These are phyloP conservation scores for Gandaritis pyraliata DNA, from an alignment of 2,888 invertebrate genomes.

Conservation along the genomic window DNA sequence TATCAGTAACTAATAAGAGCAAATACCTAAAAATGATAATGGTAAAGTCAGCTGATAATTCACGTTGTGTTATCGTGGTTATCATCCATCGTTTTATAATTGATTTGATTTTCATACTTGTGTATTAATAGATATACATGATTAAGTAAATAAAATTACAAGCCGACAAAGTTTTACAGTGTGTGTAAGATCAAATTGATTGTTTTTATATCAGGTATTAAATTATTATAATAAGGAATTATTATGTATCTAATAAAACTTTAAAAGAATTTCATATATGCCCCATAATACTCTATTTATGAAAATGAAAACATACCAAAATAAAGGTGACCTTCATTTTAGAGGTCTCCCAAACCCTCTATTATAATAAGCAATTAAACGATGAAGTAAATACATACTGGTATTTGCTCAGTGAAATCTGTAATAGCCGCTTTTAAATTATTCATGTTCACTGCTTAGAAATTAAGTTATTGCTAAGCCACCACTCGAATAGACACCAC, in stretches of 20 bases:
- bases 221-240: too few relatives aligned
- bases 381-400: constrained; percentile 58
- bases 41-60: neutral
- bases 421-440: constrained; percentile 60
- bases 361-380: neutral
- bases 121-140: neutral
- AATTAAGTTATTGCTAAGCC: constrained; percentile 7
- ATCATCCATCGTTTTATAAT: neutral
- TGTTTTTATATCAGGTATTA: too few relatives aligned
- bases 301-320: too few relatives aligned
- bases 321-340: too few relatives aligned
- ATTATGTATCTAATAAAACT: too few relatives aligned
- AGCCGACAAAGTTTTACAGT: too few relatives aligned
- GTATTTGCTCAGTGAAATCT: constrained; percentile 55
- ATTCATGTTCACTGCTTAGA: constrained; percentile 52
- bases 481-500: neutral
- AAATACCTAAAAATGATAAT: neutral
- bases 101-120: neutral
- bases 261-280: too few relatives aligned
- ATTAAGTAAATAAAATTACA: too few relatives aligned
- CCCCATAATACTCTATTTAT: too few relatives aligned
- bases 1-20: neutral
- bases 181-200: too few relatives aligned
- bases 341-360: too few relatives aligned
- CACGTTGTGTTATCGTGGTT: neutral